Evolutionary conservation across 2,797 vertebrate genomes (phyloP).

Genomic region (Benthosema pterotum): DNA sequence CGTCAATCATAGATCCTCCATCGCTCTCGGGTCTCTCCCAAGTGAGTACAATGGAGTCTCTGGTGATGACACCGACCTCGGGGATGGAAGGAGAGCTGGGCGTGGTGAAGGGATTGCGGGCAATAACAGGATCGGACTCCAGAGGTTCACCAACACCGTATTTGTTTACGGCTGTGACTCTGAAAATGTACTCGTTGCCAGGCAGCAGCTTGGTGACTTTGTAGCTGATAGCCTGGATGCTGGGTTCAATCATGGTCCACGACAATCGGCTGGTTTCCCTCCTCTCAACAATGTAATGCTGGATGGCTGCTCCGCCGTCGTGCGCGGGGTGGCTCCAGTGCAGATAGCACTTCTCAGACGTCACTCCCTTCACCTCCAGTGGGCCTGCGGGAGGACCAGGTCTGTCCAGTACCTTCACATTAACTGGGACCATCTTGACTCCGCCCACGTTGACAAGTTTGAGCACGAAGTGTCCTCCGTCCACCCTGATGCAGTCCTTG

Average conservation of each 20-base stretch:
- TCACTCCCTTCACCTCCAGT: conserved; percentile 89
- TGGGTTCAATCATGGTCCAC: conserved; percentile 94
- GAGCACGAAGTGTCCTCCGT: conserved; percentile 93
- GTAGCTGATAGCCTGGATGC: conserved; percentile 91
- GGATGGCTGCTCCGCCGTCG: conserved; percentile 95
- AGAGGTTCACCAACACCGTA: conserved; percentile 96
- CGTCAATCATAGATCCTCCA: conserved; percentile 91
- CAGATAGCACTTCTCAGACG: conserved; percentile 91
- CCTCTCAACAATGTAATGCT: conserved; percentile 95
- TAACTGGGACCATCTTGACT: conserved; percentile 91
- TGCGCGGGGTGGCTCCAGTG: conserved; percentile 95
- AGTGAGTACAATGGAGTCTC: conserved; percentile 91
- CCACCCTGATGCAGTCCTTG: conserved; percentile 87
- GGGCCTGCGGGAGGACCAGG: conserved; percentile 95
- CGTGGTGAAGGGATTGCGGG: conserved; percentile 92
- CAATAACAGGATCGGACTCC: conserved; percentile 90
- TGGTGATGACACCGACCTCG: conserved; percentile 86
- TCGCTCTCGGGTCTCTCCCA: conserved; percentile 95
- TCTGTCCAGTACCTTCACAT: conserved; percentile 93
- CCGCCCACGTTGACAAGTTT: conserved; percentile 92
- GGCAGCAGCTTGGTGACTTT: conserved; percentile 95
- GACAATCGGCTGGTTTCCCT: conserved; percentile 95
- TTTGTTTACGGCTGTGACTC: conserved; percentile 97
- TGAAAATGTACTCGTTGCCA: conserved; percentile 98
- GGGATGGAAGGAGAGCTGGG: conserved; percentile 91